These are phyloP conservation scores for Philopotamus ludificatus DNA, from an alignment of 1,140 invertebrate genomes.

Conservation along the genomic window DNA sequence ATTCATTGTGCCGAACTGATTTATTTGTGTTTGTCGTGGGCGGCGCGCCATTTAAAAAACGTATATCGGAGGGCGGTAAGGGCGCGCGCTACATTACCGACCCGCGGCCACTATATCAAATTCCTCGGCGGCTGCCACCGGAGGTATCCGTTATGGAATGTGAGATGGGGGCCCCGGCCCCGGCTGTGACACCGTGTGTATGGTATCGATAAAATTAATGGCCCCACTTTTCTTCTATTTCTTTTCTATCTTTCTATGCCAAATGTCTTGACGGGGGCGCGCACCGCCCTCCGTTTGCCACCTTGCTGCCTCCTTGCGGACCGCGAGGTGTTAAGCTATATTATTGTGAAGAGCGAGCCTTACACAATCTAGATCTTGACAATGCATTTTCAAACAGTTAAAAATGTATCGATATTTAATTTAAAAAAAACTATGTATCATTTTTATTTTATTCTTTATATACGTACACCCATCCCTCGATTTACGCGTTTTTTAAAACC, in stretches of 20 bases:
- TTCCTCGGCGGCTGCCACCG: constrained; percentile 25
- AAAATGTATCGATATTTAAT: too few relatives aligned
- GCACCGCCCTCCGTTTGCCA: too few relatives aligned
- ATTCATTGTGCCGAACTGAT: constrained; percentile 28
- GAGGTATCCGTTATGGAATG: constrained; percentile 36
- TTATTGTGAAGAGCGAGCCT: too few relatives aligned
- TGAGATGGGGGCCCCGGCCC: constrained; percentile 25
- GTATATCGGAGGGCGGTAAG: constrained; percentile 1
- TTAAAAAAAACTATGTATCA: too few relatives aligned
- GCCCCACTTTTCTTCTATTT: constrained; percentile 42
- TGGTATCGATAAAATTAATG: constrained; percentile 43
- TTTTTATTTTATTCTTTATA: too few relatives aligned
- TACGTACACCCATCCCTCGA: too few relatives aligned
- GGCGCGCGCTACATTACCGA: not conserved
- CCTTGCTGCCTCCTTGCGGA: not conserved
- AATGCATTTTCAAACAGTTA: too few relatives aligned
- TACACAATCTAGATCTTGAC: too few relatives aligned
- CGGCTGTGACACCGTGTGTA: constrained; percentile 39
- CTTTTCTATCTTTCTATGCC: constrained; percentile 42
- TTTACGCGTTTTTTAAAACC: too few relatives aligned
- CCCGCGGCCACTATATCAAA: constrained; percentile 39
- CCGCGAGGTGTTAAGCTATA: constrained; percentile 28
- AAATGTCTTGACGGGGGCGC: constrained; percentile 30
- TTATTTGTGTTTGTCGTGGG: constrained; percentile 21
- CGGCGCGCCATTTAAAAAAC: constrained; percentile 11